phyloP scores from a whole-genome alignment of 2,113 vertebrate species.

The Rattus norvegicus region GRCr8 NC_086019.1:127234501-127235000 shows the following conservation, averaged over 20 bases:
- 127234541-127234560: not conserved
- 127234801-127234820: not conserved
- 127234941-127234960: not conserved
- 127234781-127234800: not conserved
- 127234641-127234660: not conserved
- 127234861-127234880: not conserved
- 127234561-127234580: not conserved
- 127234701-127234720: not conserved
- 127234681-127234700: not conserved
- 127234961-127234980: conserved; percentile 26
- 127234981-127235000: not conserved
- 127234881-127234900: not conserved
- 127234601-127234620: not conserved
- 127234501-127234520: not conserved
- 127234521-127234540: not conserved
- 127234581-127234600: not conserved
- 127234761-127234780: not conserved
- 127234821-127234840: not conserved
- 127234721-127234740: not conserved
- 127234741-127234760: not conserved
- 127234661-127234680: not conserved
- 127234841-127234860: not conserved
- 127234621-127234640: not conserved
- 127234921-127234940: not conserved
- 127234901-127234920: not conserved